Evolutionary conservation across 2,888 invertebrate species (phyloP).

Genomic region (Boloria euphrosyne): DNA sequence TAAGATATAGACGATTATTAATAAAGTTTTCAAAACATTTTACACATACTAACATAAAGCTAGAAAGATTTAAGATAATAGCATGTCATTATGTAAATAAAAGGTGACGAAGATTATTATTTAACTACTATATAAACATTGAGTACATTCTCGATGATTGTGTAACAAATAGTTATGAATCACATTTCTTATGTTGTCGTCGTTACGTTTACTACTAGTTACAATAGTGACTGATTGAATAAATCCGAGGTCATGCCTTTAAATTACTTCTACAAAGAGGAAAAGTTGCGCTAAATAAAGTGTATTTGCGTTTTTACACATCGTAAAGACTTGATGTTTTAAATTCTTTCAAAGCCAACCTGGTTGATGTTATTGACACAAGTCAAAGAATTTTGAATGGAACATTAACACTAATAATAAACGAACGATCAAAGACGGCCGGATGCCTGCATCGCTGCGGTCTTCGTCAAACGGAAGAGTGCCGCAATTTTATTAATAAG

Average conservation of each 20-base stretch:
- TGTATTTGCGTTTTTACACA: no score
- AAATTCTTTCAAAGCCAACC: constrained; percentile 2
- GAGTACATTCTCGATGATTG: constrained; percentile 18
- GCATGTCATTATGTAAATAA: not conserved
- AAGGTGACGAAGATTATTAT: not conserved
- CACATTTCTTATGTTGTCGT: constrained; percentile 21
- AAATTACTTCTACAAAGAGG: not conserved
- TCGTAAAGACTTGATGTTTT: no score
- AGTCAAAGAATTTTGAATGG: constrained; percentile 42
- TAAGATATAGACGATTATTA: not conserved
- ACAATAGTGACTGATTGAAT: constrained; percentile 1
- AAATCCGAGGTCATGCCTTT: not conserved
- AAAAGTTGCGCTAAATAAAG: no score
- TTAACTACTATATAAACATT: constrained; percentile 19
- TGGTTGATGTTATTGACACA: constrained; percentile 11
- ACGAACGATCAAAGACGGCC: constrained; percentile 69
- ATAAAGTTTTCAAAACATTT: no score
- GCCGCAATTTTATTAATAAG: constrained; percentile 77
- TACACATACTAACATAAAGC: no score
- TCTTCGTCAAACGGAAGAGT: constrained; percentile 70
- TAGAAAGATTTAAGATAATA: no score
- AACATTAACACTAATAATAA: constrained; percentile 56
- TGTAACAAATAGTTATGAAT: constrained; percentile 21
- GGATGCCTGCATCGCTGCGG: constrained; percentile 64
- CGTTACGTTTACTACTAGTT: constrained; percentile 19